phyloP scores from a whole-genome alignment of 1,140 invertebrate species.

The Neodiprion pinetum region DNA sequence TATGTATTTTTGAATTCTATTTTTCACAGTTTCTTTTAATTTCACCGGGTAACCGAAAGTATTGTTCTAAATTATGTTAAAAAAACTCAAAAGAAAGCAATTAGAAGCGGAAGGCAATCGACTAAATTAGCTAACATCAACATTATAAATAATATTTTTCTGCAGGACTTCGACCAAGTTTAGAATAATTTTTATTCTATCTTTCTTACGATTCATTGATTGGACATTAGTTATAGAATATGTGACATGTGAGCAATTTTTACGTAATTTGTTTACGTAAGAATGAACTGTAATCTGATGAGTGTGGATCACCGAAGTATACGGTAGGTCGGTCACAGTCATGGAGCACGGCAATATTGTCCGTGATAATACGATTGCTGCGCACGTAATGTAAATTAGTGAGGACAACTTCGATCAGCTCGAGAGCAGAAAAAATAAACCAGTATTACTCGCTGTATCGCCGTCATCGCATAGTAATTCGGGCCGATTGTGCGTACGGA shows the following conservation, averaged over 20 bases:
- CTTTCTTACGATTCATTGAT: too few species aligned
- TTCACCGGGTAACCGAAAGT: background rate
- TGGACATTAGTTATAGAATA: too few species aligned
- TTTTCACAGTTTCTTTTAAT: background rate
- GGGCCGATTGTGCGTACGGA: too few species aligned
- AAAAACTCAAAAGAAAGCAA: background rate
- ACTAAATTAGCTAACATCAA: background rate
- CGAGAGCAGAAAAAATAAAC: background rate
- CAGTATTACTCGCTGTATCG: background rate
- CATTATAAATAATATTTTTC: too few species aligned
- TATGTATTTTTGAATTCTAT: too few species aligned
- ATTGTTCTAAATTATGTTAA: too few species aligned
- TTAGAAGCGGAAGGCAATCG: background rate
- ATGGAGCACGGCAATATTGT: conserved; percentile 5
- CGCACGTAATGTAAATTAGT: background rate
- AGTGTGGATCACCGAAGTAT: background rate
- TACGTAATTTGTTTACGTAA: conserved; percentile 6
- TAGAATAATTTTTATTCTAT: too few species aligned
- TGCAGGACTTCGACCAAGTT: too few species aligned
- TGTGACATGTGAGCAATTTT: background rate
- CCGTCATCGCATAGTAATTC: background rate
- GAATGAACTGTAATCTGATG: background rate
- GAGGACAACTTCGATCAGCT: background rate
- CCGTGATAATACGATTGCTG: conserved; percentile 3
- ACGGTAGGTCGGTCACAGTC: background rate